Conservation (phyloP, 35 echinoderm and acorn worm genomes). For the Lytechinus pictus region DNA sequence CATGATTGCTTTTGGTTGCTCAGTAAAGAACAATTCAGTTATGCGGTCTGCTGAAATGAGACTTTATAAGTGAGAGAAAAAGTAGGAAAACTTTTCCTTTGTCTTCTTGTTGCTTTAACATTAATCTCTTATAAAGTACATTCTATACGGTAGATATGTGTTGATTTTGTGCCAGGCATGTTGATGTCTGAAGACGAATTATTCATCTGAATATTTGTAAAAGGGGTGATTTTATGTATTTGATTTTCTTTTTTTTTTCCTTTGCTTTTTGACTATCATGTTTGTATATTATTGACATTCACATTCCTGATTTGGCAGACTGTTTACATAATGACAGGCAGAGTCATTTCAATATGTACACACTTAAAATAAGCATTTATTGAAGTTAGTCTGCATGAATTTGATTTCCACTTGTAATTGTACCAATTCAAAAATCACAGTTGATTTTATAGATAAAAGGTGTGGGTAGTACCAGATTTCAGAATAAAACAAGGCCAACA, state of each 20-base stretch:
- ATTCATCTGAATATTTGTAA: too few relatives aligned
- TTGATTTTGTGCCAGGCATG: background rate
- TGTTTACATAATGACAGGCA: conserved; percentile 4
- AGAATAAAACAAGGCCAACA: background rate
- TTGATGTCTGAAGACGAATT: too few relatives aligned
- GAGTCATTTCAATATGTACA: background rate
- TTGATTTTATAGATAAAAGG: background rate
- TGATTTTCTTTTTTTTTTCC: background rate
- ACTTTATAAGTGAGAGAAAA: background rate
- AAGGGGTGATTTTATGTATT: background rate
- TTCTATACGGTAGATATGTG: background rate
- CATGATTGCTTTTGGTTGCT: background rate
- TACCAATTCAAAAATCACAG: background rate
- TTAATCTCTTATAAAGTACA: background rate
- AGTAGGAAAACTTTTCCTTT: background rate
- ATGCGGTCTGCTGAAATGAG: background rate
- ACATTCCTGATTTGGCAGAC: background rate
- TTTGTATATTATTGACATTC: background rate
- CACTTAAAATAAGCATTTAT: background rate
- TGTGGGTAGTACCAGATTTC: background rate
- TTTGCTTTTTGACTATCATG: background rate
- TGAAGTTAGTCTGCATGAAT: background rate
- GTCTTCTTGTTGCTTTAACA: background rate
- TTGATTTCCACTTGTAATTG: background rate
- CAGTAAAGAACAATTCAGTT: background rate